phyloP scores from a whole-genome alignment of 2,888 invertebrate genomes.

The Furcula furcula region DNA sequence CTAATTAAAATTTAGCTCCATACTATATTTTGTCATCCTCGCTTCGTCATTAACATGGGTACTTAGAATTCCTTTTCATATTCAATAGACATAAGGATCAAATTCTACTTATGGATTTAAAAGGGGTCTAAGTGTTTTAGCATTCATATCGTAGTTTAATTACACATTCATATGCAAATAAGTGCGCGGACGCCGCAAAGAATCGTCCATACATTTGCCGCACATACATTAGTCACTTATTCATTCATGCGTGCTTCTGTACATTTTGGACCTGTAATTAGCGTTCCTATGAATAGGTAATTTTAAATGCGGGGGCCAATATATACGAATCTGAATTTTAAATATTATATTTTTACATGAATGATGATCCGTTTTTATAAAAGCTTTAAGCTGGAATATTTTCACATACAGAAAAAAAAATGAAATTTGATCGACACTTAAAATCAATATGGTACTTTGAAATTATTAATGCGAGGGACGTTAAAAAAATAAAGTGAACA shows the following conservation, averaged over 20 bases:
- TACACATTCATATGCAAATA: conserved; percentile 80
- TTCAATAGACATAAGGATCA: conserved; percentile 31
- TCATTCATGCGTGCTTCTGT: conserved; percentile 71
- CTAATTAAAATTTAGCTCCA: conserved; percentile 20
- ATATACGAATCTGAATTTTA: background rate
- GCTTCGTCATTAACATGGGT: conserved; percentile 16
- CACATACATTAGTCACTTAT: conserved; percentile 48
- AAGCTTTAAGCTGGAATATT: background rate
- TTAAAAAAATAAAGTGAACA: conserved; percentile 14
- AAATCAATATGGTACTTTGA: background rate
- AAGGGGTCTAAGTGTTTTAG: conserved; percentile 55
- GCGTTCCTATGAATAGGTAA: conserved; percentile 61
- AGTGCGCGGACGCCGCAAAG: conserved; percentile 68
- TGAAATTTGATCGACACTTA: conserved; percentile 10
- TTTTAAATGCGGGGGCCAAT: conserved; percentile 26
- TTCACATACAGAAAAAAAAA: conserved; percentile 6
- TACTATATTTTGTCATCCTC: conserved; percentile 20
- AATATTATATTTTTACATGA: background rate
- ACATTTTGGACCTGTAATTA: conserved; percentile 72
- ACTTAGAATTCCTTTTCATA: conserved; percentile 14
- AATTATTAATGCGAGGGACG: conserved; percentile 6
- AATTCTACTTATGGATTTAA: conserved; percentile 34
- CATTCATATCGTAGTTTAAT: conserved; percentile 74
- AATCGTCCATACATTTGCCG: conserved; percentile 54
- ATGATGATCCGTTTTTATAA: background rate